A percentile compares a stretch with the other conserved stretches of the same genome.
Conservation (phyloP, 2,888 invertebrate species). For the Rutpela maculata region DNA sequence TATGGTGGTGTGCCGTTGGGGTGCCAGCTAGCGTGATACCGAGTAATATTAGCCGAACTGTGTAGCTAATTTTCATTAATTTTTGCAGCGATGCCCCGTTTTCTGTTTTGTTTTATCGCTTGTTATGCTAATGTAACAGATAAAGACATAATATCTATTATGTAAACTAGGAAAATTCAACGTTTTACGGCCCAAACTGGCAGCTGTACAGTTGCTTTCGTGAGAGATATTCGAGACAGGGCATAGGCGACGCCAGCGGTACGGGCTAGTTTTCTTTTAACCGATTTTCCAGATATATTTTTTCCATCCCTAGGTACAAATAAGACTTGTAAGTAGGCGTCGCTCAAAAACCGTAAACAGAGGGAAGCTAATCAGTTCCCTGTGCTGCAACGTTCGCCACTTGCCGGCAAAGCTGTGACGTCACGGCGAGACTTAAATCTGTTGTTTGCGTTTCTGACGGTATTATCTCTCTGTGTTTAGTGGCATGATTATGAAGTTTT, state of each 20-base stretch:
- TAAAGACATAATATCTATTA: conserved; percentile 39
- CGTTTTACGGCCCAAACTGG: conserved; percentile 4
- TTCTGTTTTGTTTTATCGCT: conserved; percentile 37
- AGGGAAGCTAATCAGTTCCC: too few relatives aligned
- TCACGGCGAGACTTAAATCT: too few relatives aligned
- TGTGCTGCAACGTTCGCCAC: too few relatives aligned
- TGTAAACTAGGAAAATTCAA: conserved; percentile 29
- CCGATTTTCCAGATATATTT: neutral
- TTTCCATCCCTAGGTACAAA: too few relatives aligned
- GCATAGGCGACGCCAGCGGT: neutral
- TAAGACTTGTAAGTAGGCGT: too few relatives aligned
- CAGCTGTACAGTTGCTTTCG: conserved; percentile 15
- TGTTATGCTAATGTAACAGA: conserved; percentile 36
- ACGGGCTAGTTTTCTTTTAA: neutral
- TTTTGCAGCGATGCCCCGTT: conserved; percentile 57
- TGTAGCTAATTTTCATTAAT: conserved; percentile 69
- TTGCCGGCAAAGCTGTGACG: too few relatives aligned
- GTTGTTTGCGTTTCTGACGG: too few relatives aligned
- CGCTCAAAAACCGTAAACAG: too few relatives aligned
- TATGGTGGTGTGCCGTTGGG: conserved; percentile 69
- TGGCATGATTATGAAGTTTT: too few relatives aligned
- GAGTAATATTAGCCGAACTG: conserved; percentile 69
- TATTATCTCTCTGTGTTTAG: too few relatives aligned
- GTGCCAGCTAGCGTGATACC: conserved; percentile 68
- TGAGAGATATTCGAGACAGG: conserved; percentile 22